Evolutionary conservation across 1,140 invertebrate species (phyloP).

Genomic region (Ridgeia piscesae): DNA sequence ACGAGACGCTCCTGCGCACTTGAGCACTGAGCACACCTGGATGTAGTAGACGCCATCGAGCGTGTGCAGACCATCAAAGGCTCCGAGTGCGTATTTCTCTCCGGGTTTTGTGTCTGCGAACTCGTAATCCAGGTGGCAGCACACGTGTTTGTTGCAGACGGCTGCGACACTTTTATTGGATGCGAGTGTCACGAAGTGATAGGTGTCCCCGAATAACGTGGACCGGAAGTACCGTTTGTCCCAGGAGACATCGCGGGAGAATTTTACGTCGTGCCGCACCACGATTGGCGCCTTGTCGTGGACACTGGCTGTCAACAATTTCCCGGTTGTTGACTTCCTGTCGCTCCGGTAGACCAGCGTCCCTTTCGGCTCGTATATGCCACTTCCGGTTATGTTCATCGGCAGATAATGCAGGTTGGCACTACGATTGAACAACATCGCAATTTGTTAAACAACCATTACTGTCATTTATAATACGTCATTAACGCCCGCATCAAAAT

Average conservation of each 20-base stretch:
- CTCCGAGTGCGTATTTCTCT: conserved; percentile 46
- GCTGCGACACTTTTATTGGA: conserved; percentile 18
- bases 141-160: conserved; percentile 40
- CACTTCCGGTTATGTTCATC: neutral
- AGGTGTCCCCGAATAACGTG: conserved; percentile 25
- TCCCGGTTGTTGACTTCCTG: neutral
- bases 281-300: neutral
- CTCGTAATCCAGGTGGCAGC: conserved; percentile 40
- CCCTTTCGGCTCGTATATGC: neutral
- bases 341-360: neutral
- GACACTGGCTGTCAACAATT: neutral
- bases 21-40: conserved; percentile 45
- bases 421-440: neutral
- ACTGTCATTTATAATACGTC: neutral
- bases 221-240: conserved; percentile 15
- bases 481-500: neutral
- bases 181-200: conserved; percentile 34
- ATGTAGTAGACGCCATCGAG: conserved; percentile 43
- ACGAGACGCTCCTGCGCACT: conserved; percentile 34
- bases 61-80: conserved; percentile 48
- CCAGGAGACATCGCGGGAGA: neutral
- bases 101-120: neutral
- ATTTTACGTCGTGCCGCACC: neutral
- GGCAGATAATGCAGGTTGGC: neutral
- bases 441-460: neutral